These are phyloP conservation scores for Lycia hirtaria DNA, from an alignment of 2,888 invertebrate genomes.

Conservation along the genomic window DNA sequence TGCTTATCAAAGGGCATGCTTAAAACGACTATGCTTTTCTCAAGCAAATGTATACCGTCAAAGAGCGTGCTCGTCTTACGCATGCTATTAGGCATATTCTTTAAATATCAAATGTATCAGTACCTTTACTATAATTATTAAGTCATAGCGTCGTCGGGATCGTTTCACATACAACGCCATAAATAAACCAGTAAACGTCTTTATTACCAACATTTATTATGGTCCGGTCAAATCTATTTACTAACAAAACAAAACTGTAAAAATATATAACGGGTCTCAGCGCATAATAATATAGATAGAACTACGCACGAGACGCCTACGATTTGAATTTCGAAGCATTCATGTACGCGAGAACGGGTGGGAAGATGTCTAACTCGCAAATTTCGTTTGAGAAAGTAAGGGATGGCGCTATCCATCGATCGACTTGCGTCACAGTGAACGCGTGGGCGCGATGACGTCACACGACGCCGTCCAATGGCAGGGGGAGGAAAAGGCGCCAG, in stretches of 20 bases:
- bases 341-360: constrained; percentile 68
- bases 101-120: too few species aligned
- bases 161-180: constrained; percentile 15
- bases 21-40: too few species aligned
- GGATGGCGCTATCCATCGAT: constrained; percentile 70
- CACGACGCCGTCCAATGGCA: constrained; percentile 67
- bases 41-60: too few species aligned
- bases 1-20: too few species aligned
- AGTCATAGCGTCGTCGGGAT: neutral
- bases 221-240: constrained; percentile 59
- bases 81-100: too few species aligned
- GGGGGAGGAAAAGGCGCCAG: constrained; percentile 74
- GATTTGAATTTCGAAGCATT: constrained; percentile 73
- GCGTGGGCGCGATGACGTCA: constrained; percentile 85
- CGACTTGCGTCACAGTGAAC: constrained; percentile 79
- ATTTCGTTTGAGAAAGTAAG: constrained; percentile 43
- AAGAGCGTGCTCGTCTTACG: too few species aligned
- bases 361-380: constrained; percentile 27
- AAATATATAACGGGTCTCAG: constrained; percentile 56
- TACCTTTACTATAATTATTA: too few species aligned
- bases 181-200: constrained; percentile 31
- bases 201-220: constrained; percentile 34
- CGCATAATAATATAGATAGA: constrained; percentile 51
- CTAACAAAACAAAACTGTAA: constrained; percentile 66
- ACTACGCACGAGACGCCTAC: constrained; percentile 80